Base-by-base conservation (phyloP, 2,113 vertebrate genomes). In the Psephotus haematonotus region DNA sequence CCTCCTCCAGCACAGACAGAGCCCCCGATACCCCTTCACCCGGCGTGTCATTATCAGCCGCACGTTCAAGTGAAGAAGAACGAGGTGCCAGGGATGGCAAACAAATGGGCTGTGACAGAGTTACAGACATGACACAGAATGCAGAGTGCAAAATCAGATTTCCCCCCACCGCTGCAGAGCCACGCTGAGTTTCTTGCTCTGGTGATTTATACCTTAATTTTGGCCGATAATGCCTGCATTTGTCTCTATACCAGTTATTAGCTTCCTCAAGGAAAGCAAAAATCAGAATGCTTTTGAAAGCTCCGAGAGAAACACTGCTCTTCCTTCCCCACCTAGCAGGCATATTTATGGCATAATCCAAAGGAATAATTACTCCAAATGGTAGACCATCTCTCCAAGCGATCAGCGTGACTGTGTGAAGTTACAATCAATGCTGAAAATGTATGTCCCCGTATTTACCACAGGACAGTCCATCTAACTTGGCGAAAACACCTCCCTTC, bases 161-260 rank as follows among this genome's bases (percentile, higher is more conserved):
- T 88, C 22, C 60, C 82, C 25, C 24, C 33, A 52, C 69, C 29
- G 47, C 63, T 31, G 62, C 82, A 43, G 55, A 92, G 14, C 71
- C 7, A 37, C 9, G 7, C 31, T 6, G 50, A 96, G 49, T 39
- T 87, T 90, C 84, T 39, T 50, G 52, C 90, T 46, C 87, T 29
- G 14, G 27, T 97, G 87, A 95, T 95, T 86, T 64, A 95, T 82
- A 82, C 93, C 53, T 94, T 94, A 87, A 96, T 96, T 96, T 96
- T 62, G 31, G 69, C 74, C 17, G 11, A 75, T 68, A 90, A 87
- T 13, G 50, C 22, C 83, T 11, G 37, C 28, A 63, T 94, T 97
- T 91, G 57, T 92, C 83, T 96, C 35, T 5, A 46, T 77, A 37
- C 37, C 68, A 27, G 24, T 92, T 90, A 88, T 78, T 94, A 82